Base-by-base conservation (phyloP, 2,888 invertebrate genomes). In the Lasioglossum marginatum region DNA sequence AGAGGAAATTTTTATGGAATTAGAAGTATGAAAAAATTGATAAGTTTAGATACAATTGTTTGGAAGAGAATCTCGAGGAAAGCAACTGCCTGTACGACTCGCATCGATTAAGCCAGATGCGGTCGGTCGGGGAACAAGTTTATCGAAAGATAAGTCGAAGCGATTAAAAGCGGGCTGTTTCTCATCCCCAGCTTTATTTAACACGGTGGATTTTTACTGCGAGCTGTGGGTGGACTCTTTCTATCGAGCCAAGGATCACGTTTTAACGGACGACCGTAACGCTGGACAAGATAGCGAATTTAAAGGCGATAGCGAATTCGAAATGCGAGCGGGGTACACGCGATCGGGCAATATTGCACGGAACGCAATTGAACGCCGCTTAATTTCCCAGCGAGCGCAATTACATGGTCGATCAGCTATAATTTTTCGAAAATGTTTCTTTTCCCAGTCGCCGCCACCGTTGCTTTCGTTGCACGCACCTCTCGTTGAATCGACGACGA, bases 101-200 rank as follows among this genome's bases (percentile, higher is more conserved):
- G 88, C 89, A 89, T 85, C 79, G 85, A 90, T 85, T 83, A 79
- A 77, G 87, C 86, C 75, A 81, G 92, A 93, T 92, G 94, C 92
- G 93, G 89, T 76, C 76, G 87, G 81, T 87, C 85, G 77, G 52
- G 81, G 75, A 79, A 82, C 86, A 85, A 85, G 90, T 90, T 93
- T 91, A 91, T 93, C 90, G 74, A 82, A 83, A 89, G 92, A 93
- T 93, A 93, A 93, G 92, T 93, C 89, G 87, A 79, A 77, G 90
- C 86, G 91, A 93, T 93, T 91, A 91, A 90, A n/a, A 77, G 87
- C 19, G 80, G 71, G 75, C 88, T 83, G 79, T 77, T 76, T 75
- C 76, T 52, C 72, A 43, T 79, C 80, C 76, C 86, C 84, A 84
- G 75, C 82, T 86, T 86, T 87, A 91, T 85, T 82, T 77, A 85